Evolutionary conservation across 2,113 vertebrate genomes (phyloP).

Genomic region (Tamias sibiricus): DNA sequence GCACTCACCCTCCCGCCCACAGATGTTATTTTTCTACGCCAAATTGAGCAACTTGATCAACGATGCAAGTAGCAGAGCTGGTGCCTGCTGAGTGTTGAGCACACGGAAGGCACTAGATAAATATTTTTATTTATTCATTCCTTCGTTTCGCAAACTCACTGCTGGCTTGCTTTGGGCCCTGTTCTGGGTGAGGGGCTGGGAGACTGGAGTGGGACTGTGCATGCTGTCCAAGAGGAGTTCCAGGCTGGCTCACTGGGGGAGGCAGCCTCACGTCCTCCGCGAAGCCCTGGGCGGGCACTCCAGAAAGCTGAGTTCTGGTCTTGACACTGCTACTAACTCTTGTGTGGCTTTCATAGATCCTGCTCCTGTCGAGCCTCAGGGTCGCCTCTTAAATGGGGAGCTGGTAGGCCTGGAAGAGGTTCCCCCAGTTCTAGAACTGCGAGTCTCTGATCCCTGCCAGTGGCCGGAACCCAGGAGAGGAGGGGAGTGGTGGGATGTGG

Average conservation of each 20-base stretch:
- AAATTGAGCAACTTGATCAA: neutral
- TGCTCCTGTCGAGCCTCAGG: neutral
- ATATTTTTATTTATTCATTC: slow-evolving; percentile 54
- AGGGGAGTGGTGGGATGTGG: neutral
- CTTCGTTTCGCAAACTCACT: neutral
- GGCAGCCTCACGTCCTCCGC: neutral
- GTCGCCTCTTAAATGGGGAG: neutral
- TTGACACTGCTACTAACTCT: neutral
- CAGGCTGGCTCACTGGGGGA: neutral
- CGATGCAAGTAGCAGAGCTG: neutral
- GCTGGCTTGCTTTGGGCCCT: neutral
- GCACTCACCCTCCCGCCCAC: accelerated
- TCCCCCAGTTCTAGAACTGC: neutral
- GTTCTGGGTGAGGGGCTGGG: neutral
- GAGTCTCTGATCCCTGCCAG: neutral
- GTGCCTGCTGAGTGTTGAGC: neutral
- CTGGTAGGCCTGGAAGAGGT: neutral
- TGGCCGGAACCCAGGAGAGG: neutral
- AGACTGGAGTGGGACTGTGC: neutral
- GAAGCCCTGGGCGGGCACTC: neutral
- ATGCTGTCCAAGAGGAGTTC: neutral
- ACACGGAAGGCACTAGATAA: slow-evolving; percentile 48
- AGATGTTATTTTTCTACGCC: slow-evolving; percentile 32
- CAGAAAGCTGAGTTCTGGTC: neutral
- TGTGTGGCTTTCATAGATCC: neutral